Conservation (phyloP, 2,888 invertebrate genomes). For the Oxytorus armatus region DNA sequence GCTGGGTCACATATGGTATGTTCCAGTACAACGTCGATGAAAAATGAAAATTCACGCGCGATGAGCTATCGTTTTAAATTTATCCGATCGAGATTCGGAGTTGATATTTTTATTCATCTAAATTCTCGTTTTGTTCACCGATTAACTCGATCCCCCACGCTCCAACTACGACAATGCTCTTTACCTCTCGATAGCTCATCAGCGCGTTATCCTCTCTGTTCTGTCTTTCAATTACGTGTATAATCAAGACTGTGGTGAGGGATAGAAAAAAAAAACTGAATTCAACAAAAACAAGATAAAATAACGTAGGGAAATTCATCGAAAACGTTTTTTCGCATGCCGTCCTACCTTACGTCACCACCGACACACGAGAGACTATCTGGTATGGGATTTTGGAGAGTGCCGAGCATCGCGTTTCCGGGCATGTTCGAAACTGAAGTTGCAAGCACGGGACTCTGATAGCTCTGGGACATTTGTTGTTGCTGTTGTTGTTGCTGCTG, state of each 20-base stretch:
- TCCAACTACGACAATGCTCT: no score
- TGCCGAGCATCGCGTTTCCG: constrained; percentile 79
- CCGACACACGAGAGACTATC: constrained; percentile 86
- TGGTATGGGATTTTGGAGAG: constrained; percentile 82
- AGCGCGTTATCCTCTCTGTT: no score
- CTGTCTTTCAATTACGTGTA: constrained; percentile 10
- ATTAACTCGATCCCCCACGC: no score
- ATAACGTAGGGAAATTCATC: constrained; percentile 51
- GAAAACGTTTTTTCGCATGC: constrained; percentile 72
- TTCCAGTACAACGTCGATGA: no score
- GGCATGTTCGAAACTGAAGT: constrained; percentile 78
- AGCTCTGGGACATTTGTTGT: constrained; percentile 82
- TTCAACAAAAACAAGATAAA: constrained; percentile 32
- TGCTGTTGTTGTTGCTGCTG: constrained; percentile 74
- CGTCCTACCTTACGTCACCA: constrained; percentile 86
- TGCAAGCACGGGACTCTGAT: constrained; percentile 80
- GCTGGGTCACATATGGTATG: no score
- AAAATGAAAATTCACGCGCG: no score
- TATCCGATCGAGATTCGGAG: background rate
- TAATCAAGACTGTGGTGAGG: constrained; percentile 32
- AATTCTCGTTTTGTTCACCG: no score
- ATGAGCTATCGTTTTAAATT: no score
- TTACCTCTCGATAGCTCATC: no score
- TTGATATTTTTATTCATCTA: constrained; percentile 16
- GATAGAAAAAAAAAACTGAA: constrained; percentile 20